Base-by-base conservation (phyloP, 2,888 invertebrate species). In the Metacarcinus magister region DNA sequence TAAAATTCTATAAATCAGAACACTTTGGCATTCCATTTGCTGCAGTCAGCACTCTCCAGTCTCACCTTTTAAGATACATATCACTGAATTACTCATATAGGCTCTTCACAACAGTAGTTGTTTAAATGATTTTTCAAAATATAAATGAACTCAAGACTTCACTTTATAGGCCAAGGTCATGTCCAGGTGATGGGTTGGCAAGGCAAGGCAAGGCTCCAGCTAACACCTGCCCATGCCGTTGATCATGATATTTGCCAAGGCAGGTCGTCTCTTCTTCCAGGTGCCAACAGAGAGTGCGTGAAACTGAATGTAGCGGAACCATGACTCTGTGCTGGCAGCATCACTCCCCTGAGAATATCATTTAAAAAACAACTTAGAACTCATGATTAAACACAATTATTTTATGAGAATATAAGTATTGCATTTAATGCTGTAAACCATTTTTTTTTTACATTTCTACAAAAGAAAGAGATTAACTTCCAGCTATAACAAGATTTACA, bases 171-270 rank as follows among this genome's bases (percentile, higher is more conserved):
- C 82, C 23, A 82, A 10, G 28, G 82, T 13, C 13, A 32, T 82
- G 28, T 67, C n/a, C 82, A 32, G 32, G 82, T 32, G 82, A 32
- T 13, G 82, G 13, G 82, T 23, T 32, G 32, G 28, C 32, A 32
- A 10, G 16, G 82, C 48, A 48, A 48, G 13, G 48, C 19, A 16
- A 10, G 16, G 8, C 67, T n/a, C 90, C n/a, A 60, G 95, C 39
- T 94, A 96, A 54, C 93, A 95, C 39, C 96, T 94, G 60, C 89
- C 75, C 96, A 96, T 97, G 90, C 97, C 97, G 95, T 97, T 99
- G 97, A 99, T 99, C 99, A 99, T 99, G 97, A 99, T 99, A 97
- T 99, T 99, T n/a, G 99, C 99, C 97, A 99, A 98, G 8, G 99
- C 99, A 97, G 99, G 99, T 75, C 99, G 98, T 97, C 99, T 98